These are phyloP conservation scores for Heliothis peltigera DNA, from an alignment of 2,888 invertebrate species.

Conservation along the genomic window DNA sequence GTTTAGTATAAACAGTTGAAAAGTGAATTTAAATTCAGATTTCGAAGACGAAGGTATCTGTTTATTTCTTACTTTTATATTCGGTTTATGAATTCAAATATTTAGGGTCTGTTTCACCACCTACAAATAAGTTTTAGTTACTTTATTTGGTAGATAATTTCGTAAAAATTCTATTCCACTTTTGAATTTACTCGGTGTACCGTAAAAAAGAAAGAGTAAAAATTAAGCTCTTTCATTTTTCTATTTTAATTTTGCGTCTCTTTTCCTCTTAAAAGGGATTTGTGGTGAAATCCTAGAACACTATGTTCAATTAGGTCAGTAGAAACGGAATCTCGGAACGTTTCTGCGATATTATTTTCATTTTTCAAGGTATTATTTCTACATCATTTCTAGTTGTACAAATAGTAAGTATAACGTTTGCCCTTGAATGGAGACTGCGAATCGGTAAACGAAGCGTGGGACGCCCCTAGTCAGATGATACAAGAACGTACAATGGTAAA, in stretches of 20 bases:
- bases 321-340: neutral
- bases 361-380: neutral
- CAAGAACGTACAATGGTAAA: slow-evolving; percentile 5
- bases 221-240: neutral
- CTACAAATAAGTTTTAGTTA: too few species aligned
- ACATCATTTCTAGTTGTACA: neutral
- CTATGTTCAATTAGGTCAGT: slow-evolving; percentile 15
- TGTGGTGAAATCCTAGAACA: neutral
- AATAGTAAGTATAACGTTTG: slow-evolving; percentile 4
- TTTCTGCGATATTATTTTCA: slow-evolving; percentile 6
- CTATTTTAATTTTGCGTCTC: neutral
- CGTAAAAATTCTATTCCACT: too few species aligned
- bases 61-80: neutral
- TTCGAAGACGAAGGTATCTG: neutral
- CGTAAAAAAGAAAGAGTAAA: neutral
- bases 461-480: slow-evolving; percentile 7
- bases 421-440: slow-evolving; percentile 31
- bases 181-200: too few species aligned
- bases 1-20: neutral
- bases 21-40: neutral
- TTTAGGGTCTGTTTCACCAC: too few species aligned
- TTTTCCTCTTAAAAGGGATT: slow-evolving; percentile 3
- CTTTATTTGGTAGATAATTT: too few species aligned
- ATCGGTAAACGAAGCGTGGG: slow-evolving; percentile 37
- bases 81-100: neutral